phyloP scores from a whole-genome alignment of 2,888 invertebrate species.

The Zhuqinia jingwanae region DNA sequence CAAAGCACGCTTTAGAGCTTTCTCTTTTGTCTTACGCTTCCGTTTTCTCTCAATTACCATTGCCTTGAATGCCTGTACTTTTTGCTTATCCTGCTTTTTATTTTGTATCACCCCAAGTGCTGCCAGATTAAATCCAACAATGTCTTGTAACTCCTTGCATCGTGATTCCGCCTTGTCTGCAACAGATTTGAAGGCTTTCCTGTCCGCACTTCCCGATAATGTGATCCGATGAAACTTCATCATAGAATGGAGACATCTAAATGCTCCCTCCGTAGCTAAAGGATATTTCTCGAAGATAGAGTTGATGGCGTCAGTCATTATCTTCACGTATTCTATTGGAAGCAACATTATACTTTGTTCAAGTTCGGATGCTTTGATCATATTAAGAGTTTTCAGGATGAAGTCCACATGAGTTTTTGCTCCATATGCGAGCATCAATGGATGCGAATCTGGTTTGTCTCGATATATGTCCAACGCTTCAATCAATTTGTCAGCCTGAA shows the following conservation, averaged over 20 bases:
- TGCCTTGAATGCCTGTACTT: constrained; percentile 89
- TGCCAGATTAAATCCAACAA: constrained; percentile 92
- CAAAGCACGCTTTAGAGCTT: constrained; percentile 85
- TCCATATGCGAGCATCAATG: constrained; percentile 91
- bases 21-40: constrained; percentile 84
- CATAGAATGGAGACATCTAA: constrained; percentile 73
- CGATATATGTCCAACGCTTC: constrained; percentile 92
- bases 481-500: constrained; percentile 91
- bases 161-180: constrained; percentile 71
- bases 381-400: constrained; percentile 89
- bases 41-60: constrained; percentile 85
- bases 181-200: constrained; percentile 65
- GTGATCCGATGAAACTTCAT: constrained; percentile 78
- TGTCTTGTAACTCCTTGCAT: constrained; percentile 84
- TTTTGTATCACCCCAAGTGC: constrained; percentile 89
- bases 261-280: constrained; percentile 74
- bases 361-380: constrained; percentile 84
- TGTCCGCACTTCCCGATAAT: constrained; percentile 68
- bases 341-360: constrained; percentile 78
- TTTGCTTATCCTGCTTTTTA: constrained; percentile 88
- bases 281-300: constrained; percentile 75
- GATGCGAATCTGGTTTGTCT: constrained; percentile 81
- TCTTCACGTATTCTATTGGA: constrained; percentile 76
- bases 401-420: constrained; percentile 89
- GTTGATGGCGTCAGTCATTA: constrained; percentile 74